Conservation (phyloP, 2,888 invertebrate species). For the Pseudanteris insignis region DNA sequence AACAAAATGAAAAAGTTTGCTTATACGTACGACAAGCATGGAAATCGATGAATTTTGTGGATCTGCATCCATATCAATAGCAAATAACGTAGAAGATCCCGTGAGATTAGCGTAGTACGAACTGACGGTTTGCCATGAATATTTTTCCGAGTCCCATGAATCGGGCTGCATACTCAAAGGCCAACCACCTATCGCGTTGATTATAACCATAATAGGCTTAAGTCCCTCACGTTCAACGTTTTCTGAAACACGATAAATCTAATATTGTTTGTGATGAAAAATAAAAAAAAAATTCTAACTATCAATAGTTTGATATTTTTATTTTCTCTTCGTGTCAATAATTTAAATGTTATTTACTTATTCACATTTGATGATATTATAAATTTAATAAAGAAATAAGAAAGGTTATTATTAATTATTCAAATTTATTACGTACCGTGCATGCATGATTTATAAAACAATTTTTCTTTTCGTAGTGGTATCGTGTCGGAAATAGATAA, state of each 20-base stretch:
- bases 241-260: slow-evolving; percentile 10
- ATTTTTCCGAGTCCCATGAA: slow-evolving; percentile 10
- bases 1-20: background rate
- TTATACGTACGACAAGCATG: slow-evolving; percentile 11
- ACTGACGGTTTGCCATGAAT: slow-evolving; percentile 24
- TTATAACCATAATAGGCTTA: slow-evolving; percentile 11
- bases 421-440: slow-evolving; percentile 10
- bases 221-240: slow-evolving; percentile 11
- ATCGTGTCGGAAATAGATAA: slow-evolving; percentile 8
- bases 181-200: slow-evolving; percentile 30
- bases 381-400: background rate
- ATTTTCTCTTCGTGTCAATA: too few relatives aligned
- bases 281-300: background rate
- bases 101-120: slow-evolving; percentile 22
- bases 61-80: slow-evolving; percentile 7
- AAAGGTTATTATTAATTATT: background rate
- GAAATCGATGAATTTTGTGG: slow-evolving; percentile 12
- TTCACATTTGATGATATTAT: too few relatives aligned
- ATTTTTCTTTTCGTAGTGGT: slow-evolving; percentile 19
- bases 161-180: slow-evolving; percentile 7
- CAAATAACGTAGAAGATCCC: slow-evolving; percentile 8
- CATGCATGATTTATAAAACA: slow-evolving; percentile 28
- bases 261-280: background rate
- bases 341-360: too few relatives aligned
- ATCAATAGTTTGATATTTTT: too few relatives aligned